Evolutionary conservation across 2,113 vertebrate genomes (phyloP).

Genomic region (Bombycilla garrulus): DNA sequence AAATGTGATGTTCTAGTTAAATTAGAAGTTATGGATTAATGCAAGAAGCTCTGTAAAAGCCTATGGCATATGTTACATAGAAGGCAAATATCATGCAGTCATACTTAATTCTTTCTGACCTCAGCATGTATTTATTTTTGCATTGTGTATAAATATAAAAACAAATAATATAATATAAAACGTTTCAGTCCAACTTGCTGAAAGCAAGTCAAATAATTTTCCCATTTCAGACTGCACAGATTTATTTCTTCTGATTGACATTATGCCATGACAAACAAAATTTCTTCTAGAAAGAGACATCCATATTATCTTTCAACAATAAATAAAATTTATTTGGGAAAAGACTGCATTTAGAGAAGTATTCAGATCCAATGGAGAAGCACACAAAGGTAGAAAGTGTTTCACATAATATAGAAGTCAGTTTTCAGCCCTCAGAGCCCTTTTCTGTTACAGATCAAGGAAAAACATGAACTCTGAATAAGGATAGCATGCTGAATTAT

Average conservation of each 20-base stretch:
- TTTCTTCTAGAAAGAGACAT: background rate
- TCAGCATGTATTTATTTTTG: background rate
- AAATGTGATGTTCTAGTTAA: background rate
- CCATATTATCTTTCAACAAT: background rate
- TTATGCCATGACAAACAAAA: background rate
- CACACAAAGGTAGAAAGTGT: background rate
- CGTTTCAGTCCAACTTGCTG: background rate
- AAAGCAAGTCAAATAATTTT: background rate
- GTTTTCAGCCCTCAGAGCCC: background rate
- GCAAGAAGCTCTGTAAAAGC: background rate
- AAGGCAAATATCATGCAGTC: background rate
- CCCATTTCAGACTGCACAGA: background rate
- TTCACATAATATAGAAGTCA: background rate
- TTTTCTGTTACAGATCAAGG: background rate
- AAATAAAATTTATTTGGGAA: background rate
- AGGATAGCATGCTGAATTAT: background rate
- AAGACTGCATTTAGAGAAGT: background rate
- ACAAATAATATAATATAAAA: background rate
- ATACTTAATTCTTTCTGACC: background rate
- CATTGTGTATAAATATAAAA: background rate
- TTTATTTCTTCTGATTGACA: background rate
- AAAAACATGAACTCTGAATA: background rate
- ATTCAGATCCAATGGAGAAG: background rate
- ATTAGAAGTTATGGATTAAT: background rate
- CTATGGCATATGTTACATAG: background rate